Percentiles rank a stretch among this genome's conserved stretches.
Conservation (phyloP, 1,140 invertebrate genomes). For the Anastrepha ludens region DNA sequence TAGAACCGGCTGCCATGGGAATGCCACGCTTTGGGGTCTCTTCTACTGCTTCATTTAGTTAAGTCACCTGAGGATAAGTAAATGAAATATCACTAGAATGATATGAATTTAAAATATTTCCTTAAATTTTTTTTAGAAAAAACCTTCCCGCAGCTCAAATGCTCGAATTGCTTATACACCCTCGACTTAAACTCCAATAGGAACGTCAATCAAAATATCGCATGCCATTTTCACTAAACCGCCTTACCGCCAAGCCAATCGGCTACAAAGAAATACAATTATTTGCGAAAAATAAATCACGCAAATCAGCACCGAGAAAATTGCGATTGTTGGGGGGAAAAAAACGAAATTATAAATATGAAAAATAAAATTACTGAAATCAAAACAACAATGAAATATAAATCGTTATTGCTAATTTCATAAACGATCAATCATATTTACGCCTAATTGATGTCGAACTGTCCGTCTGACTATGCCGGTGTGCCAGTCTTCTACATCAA, state of each 20-base stretch:
- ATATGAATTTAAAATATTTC: too few relatives aligned
- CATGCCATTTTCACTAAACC: not conserved
- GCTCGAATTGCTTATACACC: not conserved
- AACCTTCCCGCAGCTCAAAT: too few relatives aligned
- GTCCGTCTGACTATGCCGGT: conserved; percentile 13
- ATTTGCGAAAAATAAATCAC: conserved; percentile 62
- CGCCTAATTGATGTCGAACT: conserved; percentile 57
- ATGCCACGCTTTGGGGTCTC: too few relatives aligned
- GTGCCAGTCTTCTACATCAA: not conserved
- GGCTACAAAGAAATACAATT: not conserved
- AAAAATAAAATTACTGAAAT: conserved; percentile 55
- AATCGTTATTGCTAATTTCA: conserved; percentile 66
- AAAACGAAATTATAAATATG: not conserved
- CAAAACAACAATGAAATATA: conserved; percentile 33
- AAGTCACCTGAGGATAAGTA: too few relatives aligned
- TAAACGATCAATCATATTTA: conserved; percentile 69
- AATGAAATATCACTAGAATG: too few relatives aligned
- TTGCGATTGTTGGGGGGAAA: not conserved
- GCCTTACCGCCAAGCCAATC: not conserved
- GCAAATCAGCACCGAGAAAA: conserved; percentile 61
- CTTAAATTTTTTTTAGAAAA: too few relatives aligned
- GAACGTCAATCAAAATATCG: not conserved
- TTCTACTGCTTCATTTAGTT: too few relatives aligned
- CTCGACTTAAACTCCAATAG: not conserved
- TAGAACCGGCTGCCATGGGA: too few relatives aligned